These are phyloP conservation scores for Creontiades dilutus DNA, from an alignment of 2,888 invertebrate species.

Conservation along the genomic window DNA sequence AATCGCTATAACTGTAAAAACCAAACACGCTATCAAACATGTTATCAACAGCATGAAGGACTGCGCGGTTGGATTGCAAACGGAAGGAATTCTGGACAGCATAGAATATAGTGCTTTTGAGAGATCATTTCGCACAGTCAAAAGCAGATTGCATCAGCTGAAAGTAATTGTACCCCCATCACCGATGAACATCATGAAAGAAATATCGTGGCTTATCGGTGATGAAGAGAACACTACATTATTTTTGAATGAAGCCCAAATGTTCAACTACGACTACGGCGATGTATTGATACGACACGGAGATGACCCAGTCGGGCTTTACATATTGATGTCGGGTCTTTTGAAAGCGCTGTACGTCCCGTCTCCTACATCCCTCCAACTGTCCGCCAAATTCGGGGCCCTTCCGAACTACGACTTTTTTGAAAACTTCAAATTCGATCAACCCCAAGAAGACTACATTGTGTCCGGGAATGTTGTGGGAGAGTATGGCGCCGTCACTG, in stretches of 20 bases:
- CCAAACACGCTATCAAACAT: constrained; percentile 62
- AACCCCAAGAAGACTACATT: constrained; percentile 66
- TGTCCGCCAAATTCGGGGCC: constrained; percentile 66
- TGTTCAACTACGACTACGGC: constrained; percentile 63
- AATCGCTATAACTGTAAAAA: constrained; percentile 67
- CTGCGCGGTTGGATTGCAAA: constrained; percentile 47
- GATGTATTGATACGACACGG: constrained; percentile 62
- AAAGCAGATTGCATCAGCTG: neutral
- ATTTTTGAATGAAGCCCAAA: constrained; percentile 47
- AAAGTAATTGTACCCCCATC: constrained; percentile 41
- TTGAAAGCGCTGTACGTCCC: constrained; percentile 58
- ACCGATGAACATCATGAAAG: constrained; percentile 60
- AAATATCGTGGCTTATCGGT: constrained; percentile 58
- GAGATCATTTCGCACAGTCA: constrained; percentile 23
- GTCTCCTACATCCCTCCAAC: constrained; percentile 44
- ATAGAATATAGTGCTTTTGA: constrained; percentile 48
- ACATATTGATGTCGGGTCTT: constrained; percentile 63
- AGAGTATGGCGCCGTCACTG: constrained; percentile 70
- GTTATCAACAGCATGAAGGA: constrained; percentile 61
- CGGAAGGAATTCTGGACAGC: constrained; percentile 59
- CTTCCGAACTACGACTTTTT: constrained; percentile 71
- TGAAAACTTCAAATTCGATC: constrained; percentile 62
- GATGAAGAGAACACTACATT: constrained; percentile 47
- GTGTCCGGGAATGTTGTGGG: constrained; percentile 71
- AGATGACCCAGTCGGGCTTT: constrained; percentile 61